Percentiles rank a stretch among this genome's conserved stretches.
Evolutionary conservation across 2,113 vertebrate genomes (phyloP).

Genomic region (Stictonetta naevosa): DNA sequence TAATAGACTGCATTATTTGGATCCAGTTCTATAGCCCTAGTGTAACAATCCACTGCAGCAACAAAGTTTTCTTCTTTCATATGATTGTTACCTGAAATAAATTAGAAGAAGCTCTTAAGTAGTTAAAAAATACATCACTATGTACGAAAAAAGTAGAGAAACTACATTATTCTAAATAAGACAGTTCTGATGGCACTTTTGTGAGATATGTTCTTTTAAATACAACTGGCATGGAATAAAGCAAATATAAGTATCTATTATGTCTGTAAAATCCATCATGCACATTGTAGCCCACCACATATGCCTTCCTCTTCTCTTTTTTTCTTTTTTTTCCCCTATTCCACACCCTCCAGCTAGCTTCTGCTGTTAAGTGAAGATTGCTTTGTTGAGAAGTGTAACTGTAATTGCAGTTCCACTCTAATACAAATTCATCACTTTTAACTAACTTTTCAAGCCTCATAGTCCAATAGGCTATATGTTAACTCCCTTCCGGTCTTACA

Average conservation of each 20-base stretch:
- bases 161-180: neutral
- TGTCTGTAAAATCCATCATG: neutral
- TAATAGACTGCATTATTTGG: slow-evolving; percentile 96
- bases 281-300: neutral
- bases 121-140: neutral
- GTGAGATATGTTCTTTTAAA: neutral
- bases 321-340: neutral
- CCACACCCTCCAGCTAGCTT: neutral
- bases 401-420: neutral
- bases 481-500: neutral
- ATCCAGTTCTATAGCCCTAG: slow-evolving; percentile 92
- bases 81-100: slow-evolving; percentile 91
- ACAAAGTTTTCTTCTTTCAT: slow-evolving; percentile 97
- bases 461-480: neutral
- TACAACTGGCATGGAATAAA: neutral
- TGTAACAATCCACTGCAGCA: slow-evolving; percentile 94
- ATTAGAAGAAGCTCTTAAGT: neutral
- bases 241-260: neutral
- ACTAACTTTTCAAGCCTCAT: neutral
- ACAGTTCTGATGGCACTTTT: neutral
- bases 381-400: neutral
- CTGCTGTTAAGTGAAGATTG: neutral
- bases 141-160: neutral
- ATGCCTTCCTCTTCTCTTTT: neutral
- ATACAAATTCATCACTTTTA: neutral